Evolutionary conservation across 2,888 invertebrate genomes (phyloP), one percentile per base, ranked within the genome.

Genomic region (Noctua fimbriata): DNA sequence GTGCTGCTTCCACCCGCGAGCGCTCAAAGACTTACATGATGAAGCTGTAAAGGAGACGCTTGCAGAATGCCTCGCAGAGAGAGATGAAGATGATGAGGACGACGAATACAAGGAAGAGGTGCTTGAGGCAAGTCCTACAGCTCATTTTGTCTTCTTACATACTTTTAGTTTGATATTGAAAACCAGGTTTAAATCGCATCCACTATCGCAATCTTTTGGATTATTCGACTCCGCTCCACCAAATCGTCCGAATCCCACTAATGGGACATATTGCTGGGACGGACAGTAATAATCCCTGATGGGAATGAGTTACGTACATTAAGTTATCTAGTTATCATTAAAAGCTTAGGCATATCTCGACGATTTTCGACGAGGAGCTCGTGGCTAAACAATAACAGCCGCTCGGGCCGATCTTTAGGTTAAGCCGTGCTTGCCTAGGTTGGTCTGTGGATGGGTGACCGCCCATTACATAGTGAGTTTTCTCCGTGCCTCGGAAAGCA

Each of bases 1-100:
- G 24, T 85, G 83, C 75, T 89, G 89, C 74, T 87, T 88, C 76
- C 89, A 89, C 55, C 88, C 87, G 7, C 24, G 7, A 1, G 90
- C 76, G 0, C 83, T 89, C 2, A 18, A 18, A 6, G 70, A 82
- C 2, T 60, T 89, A 47, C 85, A 89, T 47, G 24, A 74, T 1
- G 24, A 60, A 4, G 84, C 67, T 6, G 47, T 67, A 44, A 21
- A 58, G 0, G 52, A 28, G 5, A 84, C 89, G 3, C 32, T 89
- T 2, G n/a, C 77, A 32, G 66, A 84, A 58, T 87, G 82, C 77
- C 70, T 82, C 24, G 69, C 60, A 2, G 78, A 82, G 41, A 81
- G 83, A 49, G n/a, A 55, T 0, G 49, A 66, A 7, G 67, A 63
- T 14, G 77, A 76, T 2, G 67, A 79, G 0, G 83, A 87, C 32